phyloP scores from a whole-genome alignment of 2,113 vertebrate genomes.

The Lethenteron camtschaticum region DNA sequence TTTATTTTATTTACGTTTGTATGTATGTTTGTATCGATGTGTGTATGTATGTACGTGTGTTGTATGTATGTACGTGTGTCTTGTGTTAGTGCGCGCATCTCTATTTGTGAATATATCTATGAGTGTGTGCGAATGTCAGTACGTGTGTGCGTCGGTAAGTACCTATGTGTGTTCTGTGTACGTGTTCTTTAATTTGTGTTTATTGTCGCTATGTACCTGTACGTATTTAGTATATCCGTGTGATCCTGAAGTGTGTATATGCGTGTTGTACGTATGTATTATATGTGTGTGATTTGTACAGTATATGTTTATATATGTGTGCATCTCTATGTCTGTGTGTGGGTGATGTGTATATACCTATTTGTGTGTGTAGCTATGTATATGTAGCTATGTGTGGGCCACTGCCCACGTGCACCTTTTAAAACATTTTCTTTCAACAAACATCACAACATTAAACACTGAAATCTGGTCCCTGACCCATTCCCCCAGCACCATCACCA shows the following conservation, averaged over 20 bases:
- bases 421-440: no score
- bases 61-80: not conserved
- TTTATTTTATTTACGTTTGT: not conserved
- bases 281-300: no score
- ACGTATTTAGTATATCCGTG: no score
- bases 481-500: no score
- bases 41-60: slow-evolving; percentile 3
- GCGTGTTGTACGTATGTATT: no score
- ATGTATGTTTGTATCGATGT: not conserved
- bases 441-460: no score
- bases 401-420: not conserved
- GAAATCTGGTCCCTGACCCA: no score
- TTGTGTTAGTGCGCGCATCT: no score
- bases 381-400: not conserved
- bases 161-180: not conserved
- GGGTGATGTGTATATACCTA: not conserved
- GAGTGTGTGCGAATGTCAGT: not conserved
- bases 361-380: slow-evolving; percentile 1
- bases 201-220: no score
- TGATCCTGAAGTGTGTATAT: no score
- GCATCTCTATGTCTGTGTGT: not conserved
- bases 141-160: not conserved
- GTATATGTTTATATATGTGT: not conserved
- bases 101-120: not conserved
- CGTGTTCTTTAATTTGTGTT: no score